Percentiles rank a stretch among this genome's conserved stretches.
Conservation (phyloP, 2,797 vertebrate genomes). For the Microcaecilia unicolor region DNA sequence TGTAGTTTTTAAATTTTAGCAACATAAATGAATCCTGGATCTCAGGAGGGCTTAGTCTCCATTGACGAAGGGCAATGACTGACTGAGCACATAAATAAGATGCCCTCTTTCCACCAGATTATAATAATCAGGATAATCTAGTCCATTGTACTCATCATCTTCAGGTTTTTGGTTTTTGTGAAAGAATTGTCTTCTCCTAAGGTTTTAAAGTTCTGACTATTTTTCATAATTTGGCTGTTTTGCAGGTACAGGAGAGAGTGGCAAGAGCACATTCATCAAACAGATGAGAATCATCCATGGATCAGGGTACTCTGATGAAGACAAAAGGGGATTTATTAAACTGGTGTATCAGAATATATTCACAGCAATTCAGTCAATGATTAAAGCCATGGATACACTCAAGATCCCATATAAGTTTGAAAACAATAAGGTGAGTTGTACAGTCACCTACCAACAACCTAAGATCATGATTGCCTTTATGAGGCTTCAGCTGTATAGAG, state of each 20-base stretch:
- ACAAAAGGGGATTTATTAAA: conserved; percentile 87
- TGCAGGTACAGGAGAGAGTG: conserved; percentile 89
- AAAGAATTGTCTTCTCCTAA: background rate
- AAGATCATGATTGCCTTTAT: too few relatives aligned
- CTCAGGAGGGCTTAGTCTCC: too few relatives aligned
- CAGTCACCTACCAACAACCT: too few relatives aligned
- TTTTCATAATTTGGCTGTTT: conserved; percentile 24
- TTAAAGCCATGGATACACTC: conserved; percentile 82
- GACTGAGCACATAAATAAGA: too few relatives aligned
- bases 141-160: background rate
- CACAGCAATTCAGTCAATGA: conserved; percentile 90
- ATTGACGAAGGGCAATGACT: too few relatives aligned
- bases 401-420: conserved; percentile 90
- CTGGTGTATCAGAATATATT: conserved; percentile 94
- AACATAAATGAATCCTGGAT: too few relatives aligned
- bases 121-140: too few relatives aligned
- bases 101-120: too few relatives aligned
- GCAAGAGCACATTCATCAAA: conserved; percentile 93
- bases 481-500: too few relatives aligned
- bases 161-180: background rate
- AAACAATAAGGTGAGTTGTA: conserved; percentile 78
- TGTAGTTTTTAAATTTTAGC: too few relatives aligned
- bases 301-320: conserved; percentile 85
- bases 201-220: conserved; percentile 15
- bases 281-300: conserved; percentile 95